Base-by-base conservation (phyloP, 2,113 vertebrate genomes). In the Burhinus oedicnemus region DNA sequence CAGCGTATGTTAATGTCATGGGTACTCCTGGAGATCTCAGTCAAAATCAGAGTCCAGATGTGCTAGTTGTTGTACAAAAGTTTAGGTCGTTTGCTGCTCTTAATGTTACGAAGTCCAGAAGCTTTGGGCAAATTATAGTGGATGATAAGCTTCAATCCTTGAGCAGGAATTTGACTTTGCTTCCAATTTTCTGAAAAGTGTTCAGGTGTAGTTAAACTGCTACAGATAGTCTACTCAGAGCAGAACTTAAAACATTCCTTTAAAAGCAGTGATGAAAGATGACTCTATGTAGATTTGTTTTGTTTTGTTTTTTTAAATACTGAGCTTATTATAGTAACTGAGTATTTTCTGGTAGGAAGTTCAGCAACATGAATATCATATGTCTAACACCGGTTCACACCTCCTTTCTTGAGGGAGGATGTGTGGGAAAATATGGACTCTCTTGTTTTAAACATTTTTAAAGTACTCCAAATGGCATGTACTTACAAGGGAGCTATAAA, bases 361-460 rank as follows among this genome's bases (percentile, higher is more conserved):
- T 87, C 44, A 78, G 76, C 51, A 94, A 32, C 26, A 12, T 60
- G 65, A 71, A 32, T 95, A 84, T 94, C n/a, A 6, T 57, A 19
- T 95, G 68, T 83, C 58, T 66, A 54, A 54, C 93, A 91, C 45
- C 64, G 92, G 93, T 87, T 96, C 27, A 23, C 64, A 51, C 55
- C 60, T 29, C 71, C 62, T 74, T 88, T 92, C 2, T 9, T 75
- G 64, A 84, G 69, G 55, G 42, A 91, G n/a, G 51, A 36, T 78
- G 22, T 87, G 42, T 92, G 65, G 64, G 60, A 66, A 93, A 91
- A 78, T 81, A 77, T 1, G 14, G n/a, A 82, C 44, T 89, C 54
- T 6, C 64, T 90, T 80, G 34, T 70, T 84, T 74, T 25, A 72
- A 93, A 69, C 34, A 18, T 64, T 90, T 91, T 82, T 51, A 29